These are phyloP conservation scores for Bombus difficillimus DNA, from an alignment of 1,140 invertebrate species.

Conservation along the genomic window DNA sequence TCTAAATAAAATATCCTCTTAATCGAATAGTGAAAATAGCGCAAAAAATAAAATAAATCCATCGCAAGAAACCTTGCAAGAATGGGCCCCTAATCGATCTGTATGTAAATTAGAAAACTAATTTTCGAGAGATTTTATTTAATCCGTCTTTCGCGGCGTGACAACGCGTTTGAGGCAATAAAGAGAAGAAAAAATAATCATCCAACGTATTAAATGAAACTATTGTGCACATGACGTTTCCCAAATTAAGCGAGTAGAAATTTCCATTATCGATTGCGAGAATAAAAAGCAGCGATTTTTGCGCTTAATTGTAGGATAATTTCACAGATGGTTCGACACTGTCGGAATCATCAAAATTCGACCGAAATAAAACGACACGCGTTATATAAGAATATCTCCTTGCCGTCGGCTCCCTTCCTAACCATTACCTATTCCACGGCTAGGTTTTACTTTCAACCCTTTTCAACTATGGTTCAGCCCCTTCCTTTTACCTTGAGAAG, in stretches of 20 bases:
- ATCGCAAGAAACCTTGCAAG: background rate
- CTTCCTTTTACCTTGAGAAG: slow-evolving; percentile 25
- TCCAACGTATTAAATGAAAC: background rate
- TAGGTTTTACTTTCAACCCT: slow-evolving; percentile 24
- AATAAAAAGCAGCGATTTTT: background rate
- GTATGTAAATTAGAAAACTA: slow-evolving; percentile 7
- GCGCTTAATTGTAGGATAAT: too few relatives aligned
- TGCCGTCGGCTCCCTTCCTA: background rate
- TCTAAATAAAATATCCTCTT: background rate
- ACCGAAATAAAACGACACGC: background rate
- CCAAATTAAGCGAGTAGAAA: background rate
- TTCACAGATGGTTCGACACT: background rate
- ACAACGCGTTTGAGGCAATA: too few relatives aligned
- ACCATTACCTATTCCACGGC: slow-evolving; percentile 8
- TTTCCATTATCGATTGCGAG: too few relatives aligned
- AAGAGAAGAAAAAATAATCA: background rate
- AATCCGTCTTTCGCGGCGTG: background rate
- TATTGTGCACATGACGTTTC: too few relatives aligned
- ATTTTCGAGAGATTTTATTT: slow-evolving; percentile 8
- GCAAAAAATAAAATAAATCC: background rate
- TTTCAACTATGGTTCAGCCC: slow-evolving; percentile 36
- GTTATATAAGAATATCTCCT: background rate
- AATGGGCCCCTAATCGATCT: background rate
- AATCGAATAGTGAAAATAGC: background rate
- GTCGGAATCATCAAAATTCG: background rate